Conservation (phyloP, 2,797 vertebrate species). For the Aulostomus chinensis region DNA sequence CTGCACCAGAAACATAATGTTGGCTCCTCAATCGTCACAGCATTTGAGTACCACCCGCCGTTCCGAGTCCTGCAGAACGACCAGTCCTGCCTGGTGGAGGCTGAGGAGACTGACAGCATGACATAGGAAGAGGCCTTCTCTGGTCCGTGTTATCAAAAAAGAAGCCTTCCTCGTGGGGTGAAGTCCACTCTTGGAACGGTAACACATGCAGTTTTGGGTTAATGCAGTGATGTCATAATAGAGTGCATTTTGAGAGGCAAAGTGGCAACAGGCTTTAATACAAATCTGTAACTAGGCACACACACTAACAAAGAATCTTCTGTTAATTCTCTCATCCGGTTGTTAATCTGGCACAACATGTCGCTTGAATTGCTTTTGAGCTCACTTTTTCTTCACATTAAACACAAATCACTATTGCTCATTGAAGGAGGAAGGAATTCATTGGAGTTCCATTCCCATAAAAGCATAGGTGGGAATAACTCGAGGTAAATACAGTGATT, state of each 20-base stretch:
- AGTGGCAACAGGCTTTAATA: too few species aligned
- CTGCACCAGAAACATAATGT: conserved; percentile 73
- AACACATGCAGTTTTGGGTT: conserved; percentile 12
- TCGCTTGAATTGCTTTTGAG: not conserved
- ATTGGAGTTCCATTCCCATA: too few species aligned
- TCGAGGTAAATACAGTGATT: too few species aligned
- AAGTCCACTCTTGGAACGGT: conserved; percentile 8
- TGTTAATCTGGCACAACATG: not conserved
- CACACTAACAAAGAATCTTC: conserved; percentile 11
- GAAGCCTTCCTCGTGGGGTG: conserved; percentile 6
- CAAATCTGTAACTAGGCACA: too few species aligned
- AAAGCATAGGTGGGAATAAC: too few species aligned
- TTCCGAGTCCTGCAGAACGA: conserved; percentile 78
- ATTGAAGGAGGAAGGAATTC: not conserved
- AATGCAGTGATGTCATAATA: too few species aligned
- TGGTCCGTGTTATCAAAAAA: not conserved
- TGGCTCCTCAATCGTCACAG: conserved; percentile 68
- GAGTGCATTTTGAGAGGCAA: too few species aligned
- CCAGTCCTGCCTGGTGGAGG: conserved; percentile 82
- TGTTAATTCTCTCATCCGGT: conserved; percentile 8
- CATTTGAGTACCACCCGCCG: conserved; percentile 80
- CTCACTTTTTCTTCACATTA: conserved; percentile 2
- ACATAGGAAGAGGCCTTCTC: conserved; percentile 49
- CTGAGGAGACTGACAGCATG: conserved; percentile 80
- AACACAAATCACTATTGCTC: not conserved